Conservation (phyloP, 2,113 vertebrate species). For the Climacteris rufus region DNA sequence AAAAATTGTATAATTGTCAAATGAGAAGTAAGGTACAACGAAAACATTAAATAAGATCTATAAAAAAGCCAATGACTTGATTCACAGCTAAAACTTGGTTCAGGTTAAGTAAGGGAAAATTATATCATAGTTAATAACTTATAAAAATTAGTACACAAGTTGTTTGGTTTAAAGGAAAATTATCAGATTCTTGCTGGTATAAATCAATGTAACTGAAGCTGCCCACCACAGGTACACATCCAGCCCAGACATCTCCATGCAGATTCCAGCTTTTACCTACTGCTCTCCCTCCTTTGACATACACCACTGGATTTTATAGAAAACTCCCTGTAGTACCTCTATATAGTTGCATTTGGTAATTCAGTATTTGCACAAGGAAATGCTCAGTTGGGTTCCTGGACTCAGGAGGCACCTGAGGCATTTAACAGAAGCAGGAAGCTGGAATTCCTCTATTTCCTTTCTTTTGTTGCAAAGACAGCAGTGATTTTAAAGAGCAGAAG, state of each 20-base stretch:
- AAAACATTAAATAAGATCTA: neutral
- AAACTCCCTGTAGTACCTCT: neutral
- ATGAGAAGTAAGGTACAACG: neutral
- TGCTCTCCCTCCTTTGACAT: neutral
- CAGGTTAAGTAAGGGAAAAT: neutral
- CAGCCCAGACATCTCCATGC: neutral
- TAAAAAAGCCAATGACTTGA: neutral
- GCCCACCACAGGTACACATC: neutral
- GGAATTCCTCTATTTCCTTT: neutral
- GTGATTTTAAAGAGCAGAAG: neutral
- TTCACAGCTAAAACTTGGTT: neutral
- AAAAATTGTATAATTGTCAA: neutral
- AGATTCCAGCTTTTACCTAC: neutral
- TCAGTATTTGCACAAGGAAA: neutral
- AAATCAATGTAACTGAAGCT: neutral
- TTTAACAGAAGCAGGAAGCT: neutral
- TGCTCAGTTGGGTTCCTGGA: neutral
- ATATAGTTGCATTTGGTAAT: accelerated
- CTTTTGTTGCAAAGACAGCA: neutral
- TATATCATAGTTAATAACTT: neutral
- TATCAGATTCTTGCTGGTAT: neutral
- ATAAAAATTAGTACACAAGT: neutral
- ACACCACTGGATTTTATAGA: neutral
- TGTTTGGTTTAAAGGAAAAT: neutral
- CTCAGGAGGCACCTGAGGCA: neutral